Base-by-base conservation (phyloP, 2,797 vertebrate species). In the Micropoecilia bifurca region DNA sequence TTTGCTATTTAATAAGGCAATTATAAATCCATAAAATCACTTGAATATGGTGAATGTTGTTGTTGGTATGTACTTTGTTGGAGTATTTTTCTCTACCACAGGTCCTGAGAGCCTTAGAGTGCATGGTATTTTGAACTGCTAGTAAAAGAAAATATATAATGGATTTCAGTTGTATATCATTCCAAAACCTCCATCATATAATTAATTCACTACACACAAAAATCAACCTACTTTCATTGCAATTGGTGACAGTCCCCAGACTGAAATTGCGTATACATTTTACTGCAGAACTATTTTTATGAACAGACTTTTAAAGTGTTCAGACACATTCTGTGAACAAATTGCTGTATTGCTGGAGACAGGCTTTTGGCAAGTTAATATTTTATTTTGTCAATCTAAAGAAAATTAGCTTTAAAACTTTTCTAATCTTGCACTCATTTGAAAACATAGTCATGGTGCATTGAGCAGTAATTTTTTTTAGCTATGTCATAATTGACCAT, bases 401-500 rank as follows among this genome's bases (percentile, higher is more conserved):
- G 28, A 10, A 71, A 69, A 16, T 43, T 9, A 36, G 41, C n/a
- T 48, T 71, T 74, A 47, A 80, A 80, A 80, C 61, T 72, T 72
- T n/a, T 33, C 3, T 47, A 18, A 75, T 53, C 74, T 81, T 30
- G 53, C 74, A 80, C n/a, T 55, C 33, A 25, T 68, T 68, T 41
- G 61, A 7, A 66, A 39, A 66, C 33, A 18, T 8, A 66, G 18
- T 66, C 13, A 39, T 22, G 20, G 33, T 5, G 22, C 36, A 41
- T 36, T 9, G 16, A 63, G 36, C 36, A 63, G 18, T 20, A 1
- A 9, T n/a, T 57, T 22, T 25, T 22, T 68, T 41, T 41, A 39
- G 8, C 36, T 68, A 1, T 20, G 18, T 63, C 36, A 66, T 33
- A 66, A 39, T 41, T 68, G 25, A 66, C 7, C 8, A 39, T 66